Percentiles rank a stretch among this genome's conserved stretches.
These are phyloP conservation scores for Pilophorus perplexus DNA, from an alignment of 2,888 invertebrate genomes.

Conservation along the genomic window DNA sequence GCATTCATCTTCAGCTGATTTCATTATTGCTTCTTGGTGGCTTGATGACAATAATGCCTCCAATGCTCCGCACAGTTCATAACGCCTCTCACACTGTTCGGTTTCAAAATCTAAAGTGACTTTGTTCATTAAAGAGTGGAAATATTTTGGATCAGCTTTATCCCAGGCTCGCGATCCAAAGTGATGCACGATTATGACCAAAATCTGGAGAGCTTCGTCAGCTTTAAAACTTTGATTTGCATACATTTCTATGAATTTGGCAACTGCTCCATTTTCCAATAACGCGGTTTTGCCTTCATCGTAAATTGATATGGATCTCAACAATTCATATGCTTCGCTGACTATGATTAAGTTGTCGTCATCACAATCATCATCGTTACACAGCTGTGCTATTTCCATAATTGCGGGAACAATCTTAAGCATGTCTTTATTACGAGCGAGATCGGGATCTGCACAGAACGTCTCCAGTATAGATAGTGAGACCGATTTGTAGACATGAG, in stretches of 20 bases:
- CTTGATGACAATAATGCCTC: constrained; percentile 66
- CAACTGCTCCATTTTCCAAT: constrained; percentile 72
- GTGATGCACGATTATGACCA: constrained; percentile 69
- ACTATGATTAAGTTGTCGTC: constrained; percentile 84
- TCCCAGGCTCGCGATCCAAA: constrained; percentile 76
- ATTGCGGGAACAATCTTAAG: constrained; percentile 78
- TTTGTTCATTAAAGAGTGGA: constrained; percentile 77
- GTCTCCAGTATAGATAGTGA: constrained; percentile 83
- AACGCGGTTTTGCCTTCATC: constrained; percentile 77
- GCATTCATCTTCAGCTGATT: constrained; percentile 63
- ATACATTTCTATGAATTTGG: constrained; percentile 81
- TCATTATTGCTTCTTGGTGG: constrained; percentile 50
- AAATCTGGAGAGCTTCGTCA: constrained; percentile 79
- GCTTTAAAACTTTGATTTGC: constrained; percentile 85
- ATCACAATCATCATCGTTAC: constrained; percentile 73
- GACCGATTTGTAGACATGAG: constrained; percentile 85
- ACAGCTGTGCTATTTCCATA: constrained; percentile 77
- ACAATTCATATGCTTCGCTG: constrained; percentile 79
- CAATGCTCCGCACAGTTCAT: constrained; percentile 79
- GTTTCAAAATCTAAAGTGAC: constrained; percentile 84
- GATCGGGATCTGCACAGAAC: constrained; percentile 76
- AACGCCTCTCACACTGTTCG: constrained; percentile 84
- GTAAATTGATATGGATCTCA: constrained; percentile 75
- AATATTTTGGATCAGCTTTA: constrained; percentile 67
- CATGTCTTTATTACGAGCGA: constrained; percentile 80